phyloP scores from a whole-genome alignment of 2,888 invertebrate species.

The Brachypterus glaber region DNA sequence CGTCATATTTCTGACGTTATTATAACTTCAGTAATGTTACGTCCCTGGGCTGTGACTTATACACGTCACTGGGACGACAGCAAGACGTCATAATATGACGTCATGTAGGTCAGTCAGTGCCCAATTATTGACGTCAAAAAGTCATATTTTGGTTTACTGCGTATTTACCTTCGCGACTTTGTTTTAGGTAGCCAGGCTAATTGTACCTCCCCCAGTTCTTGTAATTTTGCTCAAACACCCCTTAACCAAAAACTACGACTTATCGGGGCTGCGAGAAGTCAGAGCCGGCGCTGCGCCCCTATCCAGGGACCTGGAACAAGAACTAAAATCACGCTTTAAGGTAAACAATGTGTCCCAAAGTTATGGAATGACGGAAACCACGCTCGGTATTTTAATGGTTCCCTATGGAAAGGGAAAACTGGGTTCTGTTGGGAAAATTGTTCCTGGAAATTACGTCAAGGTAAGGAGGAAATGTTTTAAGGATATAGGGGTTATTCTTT shows the following conservation, averaged over 20 bases:
- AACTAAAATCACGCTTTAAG: constrained; percentile 42
- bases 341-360: constrained; percentile 45
- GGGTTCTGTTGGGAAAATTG: constrained; percentile 59
- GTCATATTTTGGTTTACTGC: too few relatives aligned
- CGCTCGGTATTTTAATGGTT: constrained; percentile 47
- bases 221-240: constrained; percentile 78
- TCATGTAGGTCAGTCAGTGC: too few relatives aligned
- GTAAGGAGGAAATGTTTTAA: too few relatives aligned
- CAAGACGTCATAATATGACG: too few relatives aligned
- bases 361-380: constrained; percentile 75
- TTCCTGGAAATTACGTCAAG: constrained; percentile 58
- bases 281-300: constrained; percentile 78
- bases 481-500: too few relatives aligned
- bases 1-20: too few relatives aligned
- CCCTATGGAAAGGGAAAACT: constrained; percentile 39
- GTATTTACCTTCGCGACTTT: too few relatives aligned
- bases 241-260: constrained; percentile 62
- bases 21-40: too few relatives aligned
- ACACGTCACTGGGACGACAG: too few relatives aligned
- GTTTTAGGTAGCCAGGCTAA: constrained; percentile 29
- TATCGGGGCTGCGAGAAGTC: constrained; percentile 59
- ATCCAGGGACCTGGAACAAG: constrained; percentile 58
- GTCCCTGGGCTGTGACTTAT: too few relatives aligned
- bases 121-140: too few relatives aligned
- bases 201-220: constrained; percentile 74